A percentile compares a stretch with the other conserved stretches of the same genome.
Evolutionary conservation across 2,888 invertebrate genomes (phyloP).

Genomic region (Serripes groenlandicus): DNA sequence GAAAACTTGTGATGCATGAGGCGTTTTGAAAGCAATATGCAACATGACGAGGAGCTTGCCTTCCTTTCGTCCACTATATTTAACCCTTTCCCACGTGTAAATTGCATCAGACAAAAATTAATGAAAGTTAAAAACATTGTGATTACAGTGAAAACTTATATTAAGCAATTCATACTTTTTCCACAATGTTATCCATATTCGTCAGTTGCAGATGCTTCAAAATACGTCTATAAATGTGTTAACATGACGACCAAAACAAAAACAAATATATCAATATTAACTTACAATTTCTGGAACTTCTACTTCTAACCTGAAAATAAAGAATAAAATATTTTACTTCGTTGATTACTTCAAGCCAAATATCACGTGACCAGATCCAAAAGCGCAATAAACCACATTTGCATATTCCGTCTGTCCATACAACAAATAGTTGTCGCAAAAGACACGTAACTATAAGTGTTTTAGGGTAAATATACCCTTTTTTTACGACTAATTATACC

Average conservation of each 20-base stretch:
- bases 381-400: constrained; percentile 5
- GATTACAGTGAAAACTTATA: not conserved
- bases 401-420: too few relatives aligned
- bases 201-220: not conserved
- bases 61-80: too few relatives aligned
- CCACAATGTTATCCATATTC: not conserved
- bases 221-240: not conserved
- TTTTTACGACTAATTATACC: not conserved
- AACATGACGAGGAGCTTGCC: too few relatives aligned
- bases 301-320: constrained; percentile 1
- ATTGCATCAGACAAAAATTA: too few relatives aligned
- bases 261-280: not conserved
- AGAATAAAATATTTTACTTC: not conserved
- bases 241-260: not conserved
- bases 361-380: not conserved
- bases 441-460: too few relatives aligned
- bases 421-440: too few relatives aligned
- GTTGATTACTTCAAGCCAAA: not conserved
- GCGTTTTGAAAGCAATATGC: too few relatives aligned
- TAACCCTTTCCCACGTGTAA: too few relatives aligned
- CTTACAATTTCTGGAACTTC: constrained; percentile 22
- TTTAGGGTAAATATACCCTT: too few relatives aligned
- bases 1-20: too few relatives aligned
- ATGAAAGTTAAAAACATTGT: not conserved
- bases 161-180: not conserved